A percentile compares a stretch with the other conserved stretches of the same genome.
Conservation (phyloP, 2,888 invertebrate species). For the Electrophaes corylata region DNA sequence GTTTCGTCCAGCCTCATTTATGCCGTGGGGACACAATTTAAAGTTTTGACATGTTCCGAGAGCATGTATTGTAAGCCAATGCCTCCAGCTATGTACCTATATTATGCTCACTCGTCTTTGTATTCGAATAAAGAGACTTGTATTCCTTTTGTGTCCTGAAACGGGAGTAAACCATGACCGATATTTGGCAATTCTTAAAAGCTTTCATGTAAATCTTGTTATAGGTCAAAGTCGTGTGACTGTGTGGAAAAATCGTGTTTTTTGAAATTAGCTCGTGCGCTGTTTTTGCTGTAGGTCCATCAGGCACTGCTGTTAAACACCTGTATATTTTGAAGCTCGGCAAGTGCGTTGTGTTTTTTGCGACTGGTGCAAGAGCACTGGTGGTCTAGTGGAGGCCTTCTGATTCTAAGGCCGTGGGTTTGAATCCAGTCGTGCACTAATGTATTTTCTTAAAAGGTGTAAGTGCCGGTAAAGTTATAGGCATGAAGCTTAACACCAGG, state of each 20-base stretch:
- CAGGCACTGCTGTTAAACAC: background rate
- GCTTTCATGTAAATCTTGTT: background rate
- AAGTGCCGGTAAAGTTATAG: too few species aligned
- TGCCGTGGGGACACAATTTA: background rate
- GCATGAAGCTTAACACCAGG: too few species aligned
- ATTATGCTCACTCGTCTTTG: background rate
- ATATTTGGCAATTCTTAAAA: background rate
- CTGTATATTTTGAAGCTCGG: background rate
- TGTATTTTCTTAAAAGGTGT: too few species aligned
- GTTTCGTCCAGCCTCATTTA: background rate
- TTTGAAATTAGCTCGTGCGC: background rate
- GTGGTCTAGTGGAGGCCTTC: too few species aligned
- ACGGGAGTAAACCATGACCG: background rate
- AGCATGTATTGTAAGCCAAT: background rate
- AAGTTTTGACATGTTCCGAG: background rate
- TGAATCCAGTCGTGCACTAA: too few species aligned
- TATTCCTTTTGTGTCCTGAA: background rate
- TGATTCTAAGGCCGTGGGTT: too few species aligned
- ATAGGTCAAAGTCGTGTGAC: background rate
- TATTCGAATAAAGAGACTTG: background rate
- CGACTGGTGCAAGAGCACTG: too few species aligned
- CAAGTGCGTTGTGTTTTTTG: background rate
- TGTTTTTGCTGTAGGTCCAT: background rate
- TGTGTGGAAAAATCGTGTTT: background rate
- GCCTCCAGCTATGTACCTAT: background rate